These are phyloP conservation scores for Pteronotus mesoamericanus DNA, from an alignment of 2,797 vertebrate genomes.

Conservation along the genomic window DNA sequence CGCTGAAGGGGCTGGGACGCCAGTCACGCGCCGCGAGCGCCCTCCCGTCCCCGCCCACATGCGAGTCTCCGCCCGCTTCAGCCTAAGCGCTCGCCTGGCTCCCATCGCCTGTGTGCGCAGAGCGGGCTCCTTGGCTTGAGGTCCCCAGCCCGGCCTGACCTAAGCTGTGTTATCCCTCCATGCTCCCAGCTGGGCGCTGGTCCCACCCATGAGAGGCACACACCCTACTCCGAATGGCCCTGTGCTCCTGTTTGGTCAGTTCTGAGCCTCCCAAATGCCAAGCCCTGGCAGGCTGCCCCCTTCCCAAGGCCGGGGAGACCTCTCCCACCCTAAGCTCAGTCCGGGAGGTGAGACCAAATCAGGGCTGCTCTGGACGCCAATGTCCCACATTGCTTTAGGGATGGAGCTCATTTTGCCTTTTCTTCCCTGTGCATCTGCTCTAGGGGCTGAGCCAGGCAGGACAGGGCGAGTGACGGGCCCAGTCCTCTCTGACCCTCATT, in stretches of 20 bases:
- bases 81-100: not conserved
- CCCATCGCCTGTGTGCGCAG: too few relatives aligned
- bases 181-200: accelerated
- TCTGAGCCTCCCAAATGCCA: not conserved
- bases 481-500: not conserved
- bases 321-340: not conserved
- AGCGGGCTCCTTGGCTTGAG: not conserved
- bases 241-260: not conserved
- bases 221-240: not conserved
- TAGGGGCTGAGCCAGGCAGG: not conserved
- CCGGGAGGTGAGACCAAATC: not conserved
- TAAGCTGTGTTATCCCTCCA: not conserved
- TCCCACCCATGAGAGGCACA: not conserved
- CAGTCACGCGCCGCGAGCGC: not conserved
- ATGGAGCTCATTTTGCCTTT: not conserved
- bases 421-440: too few relatives aligned
- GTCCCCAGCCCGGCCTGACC: not conserved
- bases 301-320: not conserved
- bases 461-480: not conserved
- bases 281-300: not conserved
- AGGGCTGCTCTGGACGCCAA: not conserved
- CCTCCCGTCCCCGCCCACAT: not conserved
- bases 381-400: not conserved
- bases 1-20: not conserved
- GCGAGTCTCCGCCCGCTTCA: not conserved